phyloP scores from a whole-genome alignment of 2,888 invertebrate genomes.

The Octonoba sinensis region DNA sequence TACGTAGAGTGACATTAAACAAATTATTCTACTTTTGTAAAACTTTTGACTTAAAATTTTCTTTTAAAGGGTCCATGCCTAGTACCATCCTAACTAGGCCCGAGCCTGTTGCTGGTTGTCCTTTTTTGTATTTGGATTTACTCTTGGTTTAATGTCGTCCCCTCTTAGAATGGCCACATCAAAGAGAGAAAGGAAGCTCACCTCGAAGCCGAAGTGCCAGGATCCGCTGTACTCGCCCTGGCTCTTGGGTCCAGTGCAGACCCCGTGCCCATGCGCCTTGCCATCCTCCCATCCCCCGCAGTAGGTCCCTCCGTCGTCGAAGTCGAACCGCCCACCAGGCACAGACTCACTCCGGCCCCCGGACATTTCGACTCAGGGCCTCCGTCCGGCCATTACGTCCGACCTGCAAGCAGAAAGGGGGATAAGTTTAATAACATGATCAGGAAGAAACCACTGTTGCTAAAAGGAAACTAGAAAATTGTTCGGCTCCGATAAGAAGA shows the following conservation, averaged over 20 bases:
- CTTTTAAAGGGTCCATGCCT: too few species aligned
- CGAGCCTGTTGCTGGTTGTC: too few species aligned
- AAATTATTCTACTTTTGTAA: too few species aligned
- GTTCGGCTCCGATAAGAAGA: background rate
- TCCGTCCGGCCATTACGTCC: slow-evolving; percentile 1
- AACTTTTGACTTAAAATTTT: too few species aligned
- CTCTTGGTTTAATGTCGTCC: too few species aligned
- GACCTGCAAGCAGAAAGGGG: slow-evolving; percentile 1
- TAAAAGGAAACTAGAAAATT: too few species aligned
- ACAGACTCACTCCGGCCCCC: slow-evolving; percentile 28
- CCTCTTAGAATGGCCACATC: too few species aligned
- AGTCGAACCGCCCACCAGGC: slow-evolving; percentile 92
- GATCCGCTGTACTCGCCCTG: slow-evolving; percentile 99
- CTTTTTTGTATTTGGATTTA: too few species aligned
- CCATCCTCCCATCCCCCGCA: slow-evolving; percentile 99
- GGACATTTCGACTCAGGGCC: slow-evolving; percentile 19
- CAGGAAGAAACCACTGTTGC: too few species aligned
- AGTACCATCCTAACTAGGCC: too few species aligned
- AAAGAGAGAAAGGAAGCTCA: background rate
- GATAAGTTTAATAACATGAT: too few species aligned
- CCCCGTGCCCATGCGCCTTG: slow-evolving; percentile 99
- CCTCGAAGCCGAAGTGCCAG: slow-evolving; percentile 99
- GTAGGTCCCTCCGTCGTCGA: slow-evolving; percentile 99
- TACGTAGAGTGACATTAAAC: too few species aligned
- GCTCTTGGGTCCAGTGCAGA: slow-evolving; percentile 95